Evolutionary conservation across 2,888 invertebrate genomes (phyloP), one percentile per base, ranked within the genome.

Genomic region (Anoplius nigerrimus): DNA sequence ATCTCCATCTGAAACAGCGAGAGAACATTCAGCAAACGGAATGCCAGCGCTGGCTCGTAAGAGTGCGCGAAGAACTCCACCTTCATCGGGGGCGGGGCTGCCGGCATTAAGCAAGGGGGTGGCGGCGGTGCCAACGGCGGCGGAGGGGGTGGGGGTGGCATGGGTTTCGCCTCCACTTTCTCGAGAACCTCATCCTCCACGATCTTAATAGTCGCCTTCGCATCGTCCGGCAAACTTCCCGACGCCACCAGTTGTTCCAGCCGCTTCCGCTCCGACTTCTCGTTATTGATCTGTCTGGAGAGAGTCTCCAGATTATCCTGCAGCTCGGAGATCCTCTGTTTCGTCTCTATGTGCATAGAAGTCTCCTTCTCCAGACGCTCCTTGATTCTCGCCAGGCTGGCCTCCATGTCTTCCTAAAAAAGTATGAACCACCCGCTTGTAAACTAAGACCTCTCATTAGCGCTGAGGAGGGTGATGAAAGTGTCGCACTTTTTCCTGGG

Each of bases 141-240:
- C 0, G 92, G 92, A 61, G 91, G 91, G 6, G 90, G 91, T 8
- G 91, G 92, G n/a, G 92, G 92, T 0, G 92, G 92, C 62, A 82
- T 85, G 1, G 87, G 86, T 77, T 87, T 87, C 1, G 88, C 79
- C 54, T 87, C 86, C 8, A 88, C 78, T 62, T 86, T 85, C 51
- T 87, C 85, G n/a, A 86, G 77, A 2, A 86, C 77, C 43, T 88
- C 88, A 27, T 88, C 88, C 0, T 88, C 88, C 3, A 86, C 88
- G 46, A 89, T 85, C 71, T 89, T 88, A n/a, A 89, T 80, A 16
- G 87, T 85, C 2, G 88, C 95, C 91, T 97, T 98, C 24, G 97
- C 96, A 87, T 98, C 98, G 87, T 98, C 97, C 6, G 97, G 97
- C 85, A 97, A 93, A 90, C 95, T 96, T 75, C 97, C 97, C 79